phyloP scores from a whole-genome alignment of 2,888 invertebrate species.

The Orthonychiurus folsomi region DNA sequence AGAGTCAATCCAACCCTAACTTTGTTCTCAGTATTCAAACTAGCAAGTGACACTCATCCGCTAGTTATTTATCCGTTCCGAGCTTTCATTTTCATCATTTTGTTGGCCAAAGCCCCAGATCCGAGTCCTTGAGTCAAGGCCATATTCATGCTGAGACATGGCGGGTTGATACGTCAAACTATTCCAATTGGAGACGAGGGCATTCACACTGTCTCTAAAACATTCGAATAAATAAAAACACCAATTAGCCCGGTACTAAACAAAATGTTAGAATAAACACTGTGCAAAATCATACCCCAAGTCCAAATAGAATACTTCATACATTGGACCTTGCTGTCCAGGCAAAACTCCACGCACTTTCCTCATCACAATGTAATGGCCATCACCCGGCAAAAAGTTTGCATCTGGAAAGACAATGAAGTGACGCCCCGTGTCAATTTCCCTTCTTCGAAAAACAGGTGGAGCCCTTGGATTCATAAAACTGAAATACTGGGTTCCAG shows the following conservation, averaged over 20 bases:
- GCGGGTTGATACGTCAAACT: not conserved
- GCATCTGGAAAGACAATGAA: slow-evolving; percentile 22
- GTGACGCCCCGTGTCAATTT: slow-evolving; percentile 16
- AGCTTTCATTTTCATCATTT: not conserved
- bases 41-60: no score
- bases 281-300: slow-evolving; percentile 4
- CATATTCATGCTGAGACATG: no score
- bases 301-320: slow-evolving; percentile 13
- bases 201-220: slow-evolving; percentile 12
- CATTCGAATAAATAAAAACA: not conserved
- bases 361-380: slow-evolving; percentile 23
- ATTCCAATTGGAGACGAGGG: slow-evolving; percentile 11
- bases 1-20: no score
- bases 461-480: slow-evolving; percentile 14
- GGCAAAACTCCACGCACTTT: slow-evolving; percentile 12
- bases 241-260: not conserved
- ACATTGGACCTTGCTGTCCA: not conserved
- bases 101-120: not conserved
- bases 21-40: no score
- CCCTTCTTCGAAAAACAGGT: slow-evolving; percentile 18
- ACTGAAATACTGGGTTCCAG: slow-evolving; percentile 15
- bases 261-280: not conserved
- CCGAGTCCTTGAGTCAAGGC: not conserved
- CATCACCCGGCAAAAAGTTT: slow-evolving; percentile 21
- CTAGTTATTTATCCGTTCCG: not conserved